Evolutionary conservation across 53 echinoderm and acorn worm species (phyloP).

Genomic region (Paelopatides confundens): DNA sequence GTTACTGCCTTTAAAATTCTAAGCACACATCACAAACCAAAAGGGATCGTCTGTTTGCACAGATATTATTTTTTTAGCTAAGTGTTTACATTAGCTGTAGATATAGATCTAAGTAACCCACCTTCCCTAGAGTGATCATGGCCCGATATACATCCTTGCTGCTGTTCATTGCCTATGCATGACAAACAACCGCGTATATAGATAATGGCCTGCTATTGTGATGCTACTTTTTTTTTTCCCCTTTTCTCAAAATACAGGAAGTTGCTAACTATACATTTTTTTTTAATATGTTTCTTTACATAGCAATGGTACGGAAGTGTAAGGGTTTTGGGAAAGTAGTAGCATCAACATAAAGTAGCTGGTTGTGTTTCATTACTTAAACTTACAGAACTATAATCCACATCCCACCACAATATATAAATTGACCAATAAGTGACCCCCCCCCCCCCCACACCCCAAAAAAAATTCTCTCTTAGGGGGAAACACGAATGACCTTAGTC

Average conservation of each 20-base stretch:
- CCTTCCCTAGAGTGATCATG: neutral
- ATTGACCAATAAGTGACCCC: no score
- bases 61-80: conserved; percentile 32
- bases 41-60: neutral
- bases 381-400: no score
- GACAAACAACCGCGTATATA: neutral
- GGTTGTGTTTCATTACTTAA: no score
- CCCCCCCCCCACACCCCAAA: no score
- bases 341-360: no score
- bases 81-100: neutral
- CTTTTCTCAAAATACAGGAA: neutral
- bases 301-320: neutral
- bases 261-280: neutral
- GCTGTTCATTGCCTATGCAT: neutral
- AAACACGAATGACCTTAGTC: neutral
- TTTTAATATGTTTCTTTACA: neutral
- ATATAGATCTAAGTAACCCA: neutral
- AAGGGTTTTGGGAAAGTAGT: no score
- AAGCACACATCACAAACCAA: neutral
- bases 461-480: no score
- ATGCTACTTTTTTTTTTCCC: neutral
- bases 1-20: neutral
- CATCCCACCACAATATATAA: no score
- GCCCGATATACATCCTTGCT: neutral
- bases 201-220: neutral